Evolutionary conservation across 2,113 vertebrate genomes (phyloP).

Genomic region (Poecile atricapillus): DNA sequence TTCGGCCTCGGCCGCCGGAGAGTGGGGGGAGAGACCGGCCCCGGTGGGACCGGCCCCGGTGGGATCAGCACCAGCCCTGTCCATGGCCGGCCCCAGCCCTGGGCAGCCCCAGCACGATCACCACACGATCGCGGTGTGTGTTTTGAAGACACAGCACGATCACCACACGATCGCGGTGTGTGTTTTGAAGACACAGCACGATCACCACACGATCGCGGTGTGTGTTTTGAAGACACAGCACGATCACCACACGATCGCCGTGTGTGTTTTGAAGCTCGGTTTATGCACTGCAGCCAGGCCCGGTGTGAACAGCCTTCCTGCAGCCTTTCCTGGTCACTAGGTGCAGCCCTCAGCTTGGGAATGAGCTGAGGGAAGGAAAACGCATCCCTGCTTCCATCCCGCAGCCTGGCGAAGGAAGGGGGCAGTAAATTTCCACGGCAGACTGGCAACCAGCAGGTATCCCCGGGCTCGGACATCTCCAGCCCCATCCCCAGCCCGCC

Average conservation of each 20-base stretch:
- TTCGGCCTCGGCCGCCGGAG: fast-evolving
- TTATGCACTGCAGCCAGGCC: neutral
- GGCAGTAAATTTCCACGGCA: neutral
- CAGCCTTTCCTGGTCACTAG: neutral
- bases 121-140: fast-evolving
- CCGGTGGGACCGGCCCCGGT: neutral
- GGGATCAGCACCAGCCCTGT: neutral
- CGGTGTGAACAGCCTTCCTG: neutral
- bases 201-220: neutral
- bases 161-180: neutral
- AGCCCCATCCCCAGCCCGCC: neutral
- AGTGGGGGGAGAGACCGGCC: neutral
- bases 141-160: neutral
- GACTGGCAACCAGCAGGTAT: neutral
- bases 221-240: fast-evolving
- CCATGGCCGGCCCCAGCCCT: fast-evolving
- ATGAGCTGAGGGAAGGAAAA: neutral
- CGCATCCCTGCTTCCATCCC: neutral
- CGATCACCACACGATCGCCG: neutral
- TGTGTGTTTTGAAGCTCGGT: neutral
- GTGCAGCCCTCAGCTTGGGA: neutral
- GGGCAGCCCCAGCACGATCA: neutral
- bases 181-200: neutral
- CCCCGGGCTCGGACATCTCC: fast-evolving
- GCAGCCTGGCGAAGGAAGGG: neutral